Base-by-base conservation (phyloP, 2,888 invertebrate species). In the Sminthurides aquaticus region DNA sequence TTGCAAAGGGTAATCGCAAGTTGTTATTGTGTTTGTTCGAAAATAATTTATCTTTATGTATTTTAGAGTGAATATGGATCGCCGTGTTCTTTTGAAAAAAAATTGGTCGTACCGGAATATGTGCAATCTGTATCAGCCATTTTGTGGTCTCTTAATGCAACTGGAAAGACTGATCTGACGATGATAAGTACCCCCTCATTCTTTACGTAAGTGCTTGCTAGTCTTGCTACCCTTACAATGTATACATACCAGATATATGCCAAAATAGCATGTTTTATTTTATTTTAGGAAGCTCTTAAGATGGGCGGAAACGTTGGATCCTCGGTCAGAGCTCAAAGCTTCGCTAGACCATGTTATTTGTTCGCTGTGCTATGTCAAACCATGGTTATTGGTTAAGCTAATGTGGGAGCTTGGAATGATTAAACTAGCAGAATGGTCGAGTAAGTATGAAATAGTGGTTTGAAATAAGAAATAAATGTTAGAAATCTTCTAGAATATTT, bases 281-380 rank as follows among this genome's bases (percentile, higher is more conserved):
- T 11, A 5, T 11, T 34, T 18, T 76, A 84, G 83, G 71, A 82
- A 85, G 0, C 81, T 93, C 26, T 89, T 87, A 78, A 84, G 85
- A 60, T 91, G 93, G 88, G 86, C 89, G 24, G 81, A 85, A 62
- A 81, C 83, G n/a, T 81, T 90, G 56, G 84, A 85, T 22, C 84
- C 85, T 52, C 84, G 86, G 64, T 85, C 87, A 62, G 85, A 88
- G 1, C 80, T 93, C 60, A 93, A 93, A 79, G 86, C 87, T 75
- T 85, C 91, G 0, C 84, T 94, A n/a, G 91, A 94, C 79, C 86
- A 89, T 76, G 84, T 91, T 62, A 79, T 94, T 58, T 94, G 93
- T 78, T 87, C 92, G 2, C 83, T 92, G 76, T 93, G 92, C 79
- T 89, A 87, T 78, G 88, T 91, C 29, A 84, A 87, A 72, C 88